phyloP scores from a whole-genome alignment of 2,113 vertebrate genomes.

The Cnemophilus loriae region DNA sequence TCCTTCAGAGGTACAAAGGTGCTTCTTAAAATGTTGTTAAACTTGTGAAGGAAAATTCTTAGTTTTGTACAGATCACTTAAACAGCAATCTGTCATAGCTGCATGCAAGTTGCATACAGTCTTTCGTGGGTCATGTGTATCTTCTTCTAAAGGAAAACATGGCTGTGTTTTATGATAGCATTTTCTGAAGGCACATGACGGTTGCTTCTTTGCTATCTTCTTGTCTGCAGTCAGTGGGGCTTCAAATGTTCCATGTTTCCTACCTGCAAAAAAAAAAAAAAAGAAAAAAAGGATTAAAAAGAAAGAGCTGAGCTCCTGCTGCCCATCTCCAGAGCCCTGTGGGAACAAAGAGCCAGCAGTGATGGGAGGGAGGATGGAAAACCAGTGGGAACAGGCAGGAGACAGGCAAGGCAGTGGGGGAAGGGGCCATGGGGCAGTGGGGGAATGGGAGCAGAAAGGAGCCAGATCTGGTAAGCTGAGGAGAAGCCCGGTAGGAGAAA shows the following conservation, averaged over 20 bases:
- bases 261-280: neutral
- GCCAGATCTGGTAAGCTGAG: neutral
- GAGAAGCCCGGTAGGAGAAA: neutral
- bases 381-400: neutral
- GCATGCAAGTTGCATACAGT: neutral
- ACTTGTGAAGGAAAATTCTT: neutral
- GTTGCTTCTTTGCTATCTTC: neutral
- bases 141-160: neutral
- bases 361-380: conserved; percentile 2
- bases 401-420: neutral
- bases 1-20: neutral
- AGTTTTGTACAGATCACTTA: neutral
- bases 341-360: conserved; percentile 3
- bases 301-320: neutral
- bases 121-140: neutral
- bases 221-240: neutral
- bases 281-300: fast-evolving
- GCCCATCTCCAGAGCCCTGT: neutral
- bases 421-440: neutral
- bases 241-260: neutral
- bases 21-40: neutral
- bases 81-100: neutral
- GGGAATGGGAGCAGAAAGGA: neutral
- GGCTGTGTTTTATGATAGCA: neutral
- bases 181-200: neutral